Conservation (phyloP, 2,113 vertebrate species). For the Ceyx margarethae region DNA sequence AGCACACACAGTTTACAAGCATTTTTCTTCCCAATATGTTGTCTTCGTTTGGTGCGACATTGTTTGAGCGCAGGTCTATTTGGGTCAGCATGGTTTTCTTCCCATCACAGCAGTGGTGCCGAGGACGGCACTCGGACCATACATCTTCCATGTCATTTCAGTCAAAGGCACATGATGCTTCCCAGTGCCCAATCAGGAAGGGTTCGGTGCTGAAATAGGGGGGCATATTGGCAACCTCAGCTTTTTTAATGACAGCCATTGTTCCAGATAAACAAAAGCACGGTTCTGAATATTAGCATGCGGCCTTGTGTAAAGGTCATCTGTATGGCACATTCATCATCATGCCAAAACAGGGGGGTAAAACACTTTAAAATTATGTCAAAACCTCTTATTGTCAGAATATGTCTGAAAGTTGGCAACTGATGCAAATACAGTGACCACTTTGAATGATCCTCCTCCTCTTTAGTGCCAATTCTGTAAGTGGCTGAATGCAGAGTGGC, state of each 20-base stretch:
- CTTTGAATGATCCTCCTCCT: slow-evolving; percentile 46
- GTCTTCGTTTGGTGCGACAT: slow-evolving; percentile 85
- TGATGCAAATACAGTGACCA: slow-evolving; percentile 15
- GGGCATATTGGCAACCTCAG: slow-evolving; percentile 81
- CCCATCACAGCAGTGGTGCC: slow-evolving; percentile 80
- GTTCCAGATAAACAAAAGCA: slow-evolving; percentile 81
- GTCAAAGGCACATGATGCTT: slow-evolving; percentile 84
- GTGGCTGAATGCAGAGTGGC: slow-evolving; percentile 32
- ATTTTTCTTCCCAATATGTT: slow-evolving; percentile 86
- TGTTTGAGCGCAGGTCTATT: slow-evolving; percentile 79
- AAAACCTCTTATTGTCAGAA: slow-evolving; percentile 69
- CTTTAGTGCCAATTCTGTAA: slow-evolving; percentile 3
- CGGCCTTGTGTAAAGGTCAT: slow-evolving; percentile 76
- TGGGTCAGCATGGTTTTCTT: slow-evolving; percentile 84
- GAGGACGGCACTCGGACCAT: slow-evolving; percentile 78
- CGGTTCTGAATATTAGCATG: slow-evolving; percentile 79
- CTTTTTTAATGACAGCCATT: slow-evolving; percentile 81
- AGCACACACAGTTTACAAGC: slow-evolving; percentile 77
- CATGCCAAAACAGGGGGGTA: slow-evolving; percentile 63
- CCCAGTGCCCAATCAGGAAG: slow-evolving; percentile 82
- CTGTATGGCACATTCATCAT: slow-evolving; percentile 82
- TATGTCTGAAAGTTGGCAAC: slow-evolving; percentile 52
- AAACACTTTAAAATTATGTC: slow-evolving; percentile 73
- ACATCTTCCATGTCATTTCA: slow-evolving; percentile 85
- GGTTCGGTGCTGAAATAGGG: slow-evolving; percentile 63